A percentile compares a stretch with the other conserved stretches of the same genome.
Conservation (phyloP, 2,113 vertebrate species). For the Phycodurus eques region DNA sequence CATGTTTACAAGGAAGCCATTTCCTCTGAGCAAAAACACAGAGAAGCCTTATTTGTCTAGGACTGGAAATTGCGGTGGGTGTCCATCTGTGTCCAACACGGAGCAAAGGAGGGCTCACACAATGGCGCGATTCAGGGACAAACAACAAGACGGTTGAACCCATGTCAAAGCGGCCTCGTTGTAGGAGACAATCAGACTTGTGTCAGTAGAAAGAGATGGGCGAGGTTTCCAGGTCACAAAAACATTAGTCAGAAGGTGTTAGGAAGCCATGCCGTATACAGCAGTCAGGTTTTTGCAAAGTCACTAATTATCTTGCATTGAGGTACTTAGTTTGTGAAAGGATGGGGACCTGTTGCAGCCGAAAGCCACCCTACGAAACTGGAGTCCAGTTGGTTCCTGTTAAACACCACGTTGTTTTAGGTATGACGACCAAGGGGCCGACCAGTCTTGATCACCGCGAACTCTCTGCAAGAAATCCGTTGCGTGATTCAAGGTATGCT, state of each 20-base stretch:
- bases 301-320: not conserved
- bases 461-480: constrained; percentile 55
- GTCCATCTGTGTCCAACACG: constrained; percentile 47
- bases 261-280: not conserved
- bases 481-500: constrained; percentile 39
- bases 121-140: constrained; percentile 60
- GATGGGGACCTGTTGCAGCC: constrained; percentile 53
- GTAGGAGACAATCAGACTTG: constrained; percentile 53
- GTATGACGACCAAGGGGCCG: constrained; percentile 16
- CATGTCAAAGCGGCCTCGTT: constrained; percentile 36
- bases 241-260: constrained; percentile 39
- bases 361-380: constrained; percentile 8
- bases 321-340: not conserved
- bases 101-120: constrained; percentile 45
- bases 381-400: constrained; percentile 49
- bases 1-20: not conserved
- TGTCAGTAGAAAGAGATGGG: constrained; percentile 42
- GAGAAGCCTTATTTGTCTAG: not conserved
- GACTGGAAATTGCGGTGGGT: constrained; percentile 25
- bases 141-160: constrained; percentile 58
- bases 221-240: constrained; percentile 33
- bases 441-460: constrained; percentile 25
- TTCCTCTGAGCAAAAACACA: not conserved
- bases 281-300: not conserved
- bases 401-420: constrained; percentile 36